Percentiles rank a stretch among this genome's conserved stretches.
Evolutionary conservation across 2,113 vertebrate species (phyloP).

Genomic region (Potamarius usumacintae): DNA sequence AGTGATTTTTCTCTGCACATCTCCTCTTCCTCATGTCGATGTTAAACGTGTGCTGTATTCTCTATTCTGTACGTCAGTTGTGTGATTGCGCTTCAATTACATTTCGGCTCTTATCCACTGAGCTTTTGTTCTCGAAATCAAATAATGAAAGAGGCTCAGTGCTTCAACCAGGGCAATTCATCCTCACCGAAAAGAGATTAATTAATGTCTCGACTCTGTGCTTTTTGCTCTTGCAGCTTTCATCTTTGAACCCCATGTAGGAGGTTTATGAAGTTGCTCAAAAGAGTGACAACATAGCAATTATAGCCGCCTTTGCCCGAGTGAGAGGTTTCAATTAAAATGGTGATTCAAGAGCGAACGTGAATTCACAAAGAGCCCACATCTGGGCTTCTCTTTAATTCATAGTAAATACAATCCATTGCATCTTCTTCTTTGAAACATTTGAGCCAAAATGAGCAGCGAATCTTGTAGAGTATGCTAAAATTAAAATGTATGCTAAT

Average conservation of each 20-base stretch:
- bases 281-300: slow-evolving; percentile 39
- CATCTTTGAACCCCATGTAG: slow-evolving; percentile 48
- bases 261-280: slow-evolving; percentile 39
- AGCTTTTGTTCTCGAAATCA: slow-evolving; percentile 50
- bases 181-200: slow-evolving; percentile 42
- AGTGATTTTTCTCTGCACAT: not conserved
- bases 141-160: slow-evolving; percentile 49
- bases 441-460: not conserved
- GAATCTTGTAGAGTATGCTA: not conserved
- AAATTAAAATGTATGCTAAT: not conserved
- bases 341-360: slow-evolving; percentile 41
- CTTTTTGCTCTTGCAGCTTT: slow-evolving; percentile 55
- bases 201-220: slow-evolving; percentile 51
- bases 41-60: not conserved
- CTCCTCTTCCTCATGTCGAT: not conserved
- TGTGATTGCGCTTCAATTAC: slow-evolving; percentile 34
- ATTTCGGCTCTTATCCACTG: not conserved
- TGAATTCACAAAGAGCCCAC: slow-evolving; percentile 3
- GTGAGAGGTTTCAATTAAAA: slow-evolving; percentile 48
- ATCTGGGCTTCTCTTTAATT: slow-evolving; percentile 8
- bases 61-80: not conserved
- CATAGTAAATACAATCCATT: not conserved
- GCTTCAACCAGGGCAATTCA: slow-evolving; percentile 49
- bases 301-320: slow-evolving; percentile 40
- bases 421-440: not conserved